Percentiles rank a stretch among this genome's conserved stretches.
phyloP scores from a whole-genome alignment of 2,797 vertebrate species.

The Mionectes olivaceus region DNA sequence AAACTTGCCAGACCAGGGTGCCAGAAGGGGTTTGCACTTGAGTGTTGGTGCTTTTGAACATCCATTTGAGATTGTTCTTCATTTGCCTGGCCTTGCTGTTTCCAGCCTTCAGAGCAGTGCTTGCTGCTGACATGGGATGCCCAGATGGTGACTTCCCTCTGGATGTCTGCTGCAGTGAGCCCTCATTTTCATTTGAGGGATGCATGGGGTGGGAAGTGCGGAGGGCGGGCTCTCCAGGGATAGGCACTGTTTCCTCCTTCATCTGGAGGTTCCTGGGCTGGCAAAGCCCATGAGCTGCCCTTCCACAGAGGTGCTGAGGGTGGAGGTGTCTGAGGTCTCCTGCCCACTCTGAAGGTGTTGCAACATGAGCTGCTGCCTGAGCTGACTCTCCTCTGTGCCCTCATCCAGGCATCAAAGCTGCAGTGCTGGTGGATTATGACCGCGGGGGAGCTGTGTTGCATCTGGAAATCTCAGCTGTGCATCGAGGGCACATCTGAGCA shows the following conservation, averaged over 20 bases:
- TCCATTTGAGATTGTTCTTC: not conserved
- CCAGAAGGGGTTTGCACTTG: not conserved
- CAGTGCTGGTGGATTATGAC: not conserved
- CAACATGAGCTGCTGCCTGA: not conserved
- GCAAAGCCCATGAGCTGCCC: not conserved
- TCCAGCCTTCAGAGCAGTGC: not conserved
- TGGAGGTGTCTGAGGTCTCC: not conserved
- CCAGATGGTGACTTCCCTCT: not conserved
- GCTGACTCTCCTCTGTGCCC: not conserved
- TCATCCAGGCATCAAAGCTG: constrained; percentile 25
- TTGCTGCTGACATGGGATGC: not conserved
- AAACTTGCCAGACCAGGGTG: not conserved
- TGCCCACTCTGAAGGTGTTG: not conserved
- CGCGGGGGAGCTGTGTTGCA: not conserved
- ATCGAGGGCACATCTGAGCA: constrained; percentile 26
- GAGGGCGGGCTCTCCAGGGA: not conserved
- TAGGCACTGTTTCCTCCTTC: not conserved
- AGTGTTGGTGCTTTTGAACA: not conserved
- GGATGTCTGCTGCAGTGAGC: not conserved
- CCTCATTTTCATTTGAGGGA: not conserved
- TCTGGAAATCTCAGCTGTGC: not conserved
- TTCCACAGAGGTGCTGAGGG: not conserved
- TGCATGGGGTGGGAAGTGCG: not conserved
- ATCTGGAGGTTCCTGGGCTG: not conserved
- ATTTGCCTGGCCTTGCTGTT: not conserved